A percentile compares a stretch with the other conserved stretches of the same genome.
phyloP scores from a whole-genome alignment of 2,888 invertebrate species.

The Hyposoter didymator region DNA sequence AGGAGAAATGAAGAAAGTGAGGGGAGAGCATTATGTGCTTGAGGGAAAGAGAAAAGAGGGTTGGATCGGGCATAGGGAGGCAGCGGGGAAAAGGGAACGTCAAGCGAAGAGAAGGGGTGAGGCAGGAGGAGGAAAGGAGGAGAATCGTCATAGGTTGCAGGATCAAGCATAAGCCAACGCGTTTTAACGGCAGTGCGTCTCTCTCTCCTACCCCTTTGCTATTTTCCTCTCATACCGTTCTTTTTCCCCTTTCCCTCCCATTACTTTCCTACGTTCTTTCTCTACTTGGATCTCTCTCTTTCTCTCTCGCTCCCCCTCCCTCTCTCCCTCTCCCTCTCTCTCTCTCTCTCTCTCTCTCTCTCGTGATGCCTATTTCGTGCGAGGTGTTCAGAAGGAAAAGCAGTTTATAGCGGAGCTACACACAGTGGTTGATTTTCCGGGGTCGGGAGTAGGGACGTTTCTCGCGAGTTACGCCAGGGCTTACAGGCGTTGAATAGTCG shows the following conservation, averaged over 20 bases:
- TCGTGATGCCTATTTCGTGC: background rate
- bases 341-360: background rate
- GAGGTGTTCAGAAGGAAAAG: conserved; percentile 60
- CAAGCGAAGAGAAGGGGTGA: background rate
- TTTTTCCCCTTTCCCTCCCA: conserved; percentile 3
- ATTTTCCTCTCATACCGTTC: background rate
- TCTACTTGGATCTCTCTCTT: background rate
- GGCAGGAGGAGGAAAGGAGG: background rate
- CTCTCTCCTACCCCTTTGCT: background rate
- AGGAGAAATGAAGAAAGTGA: background rate
- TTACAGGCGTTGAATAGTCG: conserved; percentile 29
- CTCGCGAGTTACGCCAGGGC: conserved; percentile 76
- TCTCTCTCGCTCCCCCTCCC: background rate
- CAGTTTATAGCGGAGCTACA: conserved; percentile 22
- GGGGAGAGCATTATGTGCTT: background rate
- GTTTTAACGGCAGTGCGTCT: conserved; percentile 53
- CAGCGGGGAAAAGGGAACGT: background rate
- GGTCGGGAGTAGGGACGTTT: conserved; percentile 43
- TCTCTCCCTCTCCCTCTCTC: background rate
- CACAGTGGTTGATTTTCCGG: conserved; percentile 53
- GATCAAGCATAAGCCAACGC: conserved; percentile 33
- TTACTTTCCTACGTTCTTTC: background rate
- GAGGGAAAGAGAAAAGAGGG: background rate
- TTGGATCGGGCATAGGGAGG: background rate
- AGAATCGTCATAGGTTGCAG: conserved; percentile 28